These are phyloP conservation scores for Neodon shergylaensis DNA, from an alignment of 2,113 vertebrate genomes.

Conservation along the genomic window DNA sequence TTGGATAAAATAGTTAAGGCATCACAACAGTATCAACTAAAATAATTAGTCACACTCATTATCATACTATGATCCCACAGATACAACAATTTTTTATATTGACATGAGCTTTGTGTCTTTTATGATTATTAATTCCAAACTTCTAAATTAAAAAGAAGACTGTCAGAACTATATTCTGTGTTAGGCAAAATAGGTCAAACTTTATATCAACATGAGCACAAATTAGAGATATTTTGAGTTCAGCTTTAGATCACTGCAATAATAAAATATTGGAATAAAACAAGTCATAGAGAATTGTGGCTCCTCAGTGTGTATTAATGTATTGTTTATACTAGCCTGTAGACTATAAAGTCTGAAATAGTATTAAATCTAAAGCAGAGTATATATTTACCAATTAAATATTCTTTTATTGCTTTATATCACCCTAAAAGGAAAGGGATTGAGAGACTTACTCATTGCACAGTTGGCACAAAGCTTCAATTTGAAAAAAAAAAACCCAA, in stretches of 20 bases:
- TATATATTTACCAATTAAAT: neutral
- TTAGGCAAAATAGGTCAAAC: slow-evolving; percentile 2
- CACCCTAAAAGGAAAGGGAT: neutral
- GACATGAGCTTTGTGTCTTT: neutral
- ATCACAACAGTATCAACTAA: neutral
- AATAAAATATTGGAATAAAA: neutral
- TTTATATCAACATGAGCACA: neutral
- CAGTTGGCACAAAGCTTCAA: neutral
- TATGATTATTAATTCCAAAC: slow-evolving; percentile 2
- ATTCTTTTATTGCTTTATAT: neutral
- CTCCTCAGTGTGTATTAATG: neutral
- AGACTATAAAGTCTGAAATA: neutral
- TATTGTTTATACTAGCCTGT: neutral
- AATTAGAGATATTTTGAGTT: neutral
- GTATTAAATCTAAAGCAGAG: neutral
- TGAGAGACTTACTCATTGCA: neutral
- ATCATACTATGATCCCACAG: neutral
- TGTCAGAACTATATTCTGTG: neutral
- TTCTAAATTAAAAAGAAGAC: neutral
- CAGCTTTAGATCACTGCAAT: neutral
- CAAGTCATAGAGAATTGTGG: neutral
- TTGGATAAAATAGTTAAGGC: neutral
- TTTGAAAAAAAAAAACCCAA: neutral
- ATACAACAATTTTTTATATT: neutral
- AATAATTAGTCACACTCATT: neutral